phyloP scores from a whole-genome alignment of 2,888 invertebrate species.

The Quadroppia sp. region DNA sequence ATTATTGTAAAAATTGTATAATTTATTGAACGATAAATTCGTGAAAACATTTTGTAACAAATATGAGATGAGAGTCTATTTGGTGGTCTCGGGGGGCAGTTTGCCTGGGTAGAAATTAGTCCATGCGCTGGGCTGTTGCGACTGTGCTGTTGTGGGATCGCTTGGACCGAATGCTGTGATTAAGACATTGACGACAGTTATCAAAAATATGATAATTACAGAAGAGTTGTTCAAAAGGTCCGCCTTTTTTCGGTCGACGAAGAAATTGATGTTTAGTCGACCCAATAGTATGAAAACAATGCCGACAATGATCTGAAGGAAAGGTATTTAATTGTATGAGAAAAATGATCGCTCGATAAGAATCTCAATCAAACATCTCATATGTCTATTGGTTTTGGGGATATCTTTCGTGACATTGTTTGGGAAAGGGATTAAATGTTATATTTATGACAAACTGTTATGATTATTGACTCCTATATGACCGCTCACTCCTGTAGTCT shows the following conservation, averaged over 20 bases:
- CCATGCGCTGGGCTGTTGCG: constrained; percentile 10
- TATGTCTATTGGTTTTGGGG: background rate
- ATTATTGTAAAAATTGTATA: no score
- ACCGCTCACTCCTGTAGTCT: no score
- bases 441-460: background rate
- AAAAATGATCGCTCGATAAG: background rate
- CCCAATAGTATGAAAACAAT: constrained; percentile 48
- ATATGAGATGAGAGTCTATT: background rate
- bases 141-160: background rate
- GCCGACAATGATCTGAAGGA: constrained; percentile 45
- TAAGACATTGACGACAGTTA: constrained; percentile 48
- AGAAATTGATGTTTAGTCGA: constrained; percentile 47
- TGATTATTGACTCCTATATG: background rate
- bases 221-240: constrained; percentile 47
- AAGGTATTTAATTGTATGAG: background rate
- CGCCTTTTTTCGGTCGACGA: constrained; percentile 46
- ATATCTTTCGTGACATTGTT: background rate
- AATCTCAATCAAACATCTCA: background rate
- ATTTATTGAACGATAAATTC: no score
- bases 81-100: background rate
- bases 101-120: constrained; percentile 32
- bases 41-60: no score
- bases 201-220: constrained; percentile 48
- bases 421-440: constrained; percentile 6
- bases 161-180: constrained; percentile 47